Evolutionary conservation across 2,888 invertebrate species (phyloP), one percentile per base, ranked within the genome.

Genomic region (Choreutis nemorana): DNA sequence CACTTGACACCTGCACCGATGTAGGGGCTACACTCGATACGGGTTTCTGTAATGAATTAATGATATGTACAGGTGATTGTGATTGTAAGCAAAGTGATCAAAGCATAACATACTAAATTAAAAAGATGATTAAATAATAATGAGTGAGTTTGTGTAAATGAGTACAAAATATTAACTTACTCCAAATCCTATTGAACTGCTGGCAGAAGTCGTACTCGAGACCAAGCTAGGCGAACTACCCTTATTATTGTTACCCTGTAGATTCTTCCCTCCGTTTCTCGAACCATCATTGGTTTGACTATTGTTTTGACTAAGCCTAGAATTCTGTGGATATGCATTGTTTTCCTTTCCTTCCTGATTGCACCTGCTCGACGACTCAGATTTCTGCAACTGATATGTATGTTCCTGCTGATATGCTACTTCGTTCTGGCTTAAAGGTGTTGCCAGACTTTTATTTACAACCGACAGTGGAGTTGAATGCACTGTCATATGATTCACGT

Each of bases 11-110:
- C 63, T 84, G 84, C 51, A 89, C 83, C 29, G 87, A 85, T 39
- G 87, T 89, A 38, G 92, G 91, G 41, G 91, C 91, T 38, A 91
- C 91, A 67, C 91, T 91, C 62, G 91, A 91, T 40, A 91, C 87
- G 36, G 92, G 92, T 65, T 92, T 92, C 81, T 92, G 85, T 55
- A 83, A 83, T 70, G 57, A 67, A 66, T 62, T 54, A 65, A 44
- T 64, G 72, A 56, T 73, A 77, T 75, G 64, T 75, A 75, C 77
- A 77, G 52, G 48, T 63, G 68, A 2, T 45, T 34, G 39, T 43
- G 50, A 43, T 41, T 39, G 38, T 46, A 50, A 41, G 40, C 30
- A 35, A 39, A 37, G 39, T 48, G 41, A 41, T 34, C 30, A 28
- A 47, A 44, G 40, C 33, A 10, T 23, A 13, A 12, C 13, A 23